These are phyloP conservation scores for Microchrysa polita DNA, from an alignment of 2,888 invertebrate species.

Conservation along the genomic window DNA sequence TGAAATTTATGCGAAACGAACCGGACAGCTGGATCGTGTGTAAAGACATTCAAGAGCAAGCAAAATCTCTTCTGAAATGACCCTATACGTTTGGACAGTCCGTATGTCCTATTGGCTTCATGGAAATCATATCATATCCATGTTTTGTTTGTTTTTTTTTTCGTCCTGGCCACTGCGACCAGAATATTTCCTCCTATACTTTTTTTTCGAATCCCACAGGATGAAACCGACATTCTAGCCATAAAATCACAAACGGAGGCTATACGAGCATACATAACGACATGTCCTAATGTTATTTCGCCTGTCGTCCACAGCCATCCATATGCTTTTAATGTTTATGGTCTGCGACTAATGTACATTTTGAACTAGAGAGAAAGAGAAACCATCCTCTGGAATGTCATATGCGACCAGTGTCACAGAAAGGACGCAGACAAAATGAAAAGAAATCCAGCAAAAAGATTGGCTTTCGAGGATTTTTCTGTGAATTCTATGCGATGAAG, in stretches of 20 bases:
- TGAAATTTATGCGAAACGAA: constrained; percentile 29
- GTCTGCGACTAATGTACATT: constrained; percentile 31
- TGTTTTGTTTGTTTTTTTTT: background rate
- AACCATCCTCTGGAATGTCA: background rate
- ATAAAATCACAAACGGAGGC: constrained; percentile 2
- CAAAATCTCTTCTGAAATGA: background rate
- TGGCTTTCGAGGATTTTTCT: background rate
- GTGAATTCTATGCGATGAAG: background rate
- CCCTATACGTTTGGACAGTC: background rate
- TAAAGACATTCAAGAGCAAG: background rate
- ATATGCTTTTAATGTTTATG: constrained; percentile 32
- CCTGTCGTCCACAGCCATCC: constrained; percentile 18
- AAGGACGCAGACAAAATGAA: background rate
- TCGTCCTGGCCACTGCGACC: background rate
- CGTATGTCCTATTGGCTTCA: constrained; percentile 28
- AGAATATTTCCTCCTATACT: background rate
- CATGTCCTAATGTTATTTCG: constrained; percentile 32
- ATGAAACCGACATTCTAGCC: background rate
- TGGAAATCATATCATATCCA: constrained; percentile 25
- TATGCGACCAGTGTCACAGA: background rate
- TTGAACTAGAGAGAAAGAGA: background rate
- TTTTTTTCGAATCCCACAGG: background rate
- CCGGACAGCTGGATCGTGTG: background rate
- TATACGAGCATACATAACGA: constrained; percentile 23
- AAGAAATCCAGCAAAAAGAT: no score